These are phyloP conservation scores for Popillia japonica DNA, from an alignment of 1,140 invertebrate genomes.

Conservation along the genomic window DNA sequence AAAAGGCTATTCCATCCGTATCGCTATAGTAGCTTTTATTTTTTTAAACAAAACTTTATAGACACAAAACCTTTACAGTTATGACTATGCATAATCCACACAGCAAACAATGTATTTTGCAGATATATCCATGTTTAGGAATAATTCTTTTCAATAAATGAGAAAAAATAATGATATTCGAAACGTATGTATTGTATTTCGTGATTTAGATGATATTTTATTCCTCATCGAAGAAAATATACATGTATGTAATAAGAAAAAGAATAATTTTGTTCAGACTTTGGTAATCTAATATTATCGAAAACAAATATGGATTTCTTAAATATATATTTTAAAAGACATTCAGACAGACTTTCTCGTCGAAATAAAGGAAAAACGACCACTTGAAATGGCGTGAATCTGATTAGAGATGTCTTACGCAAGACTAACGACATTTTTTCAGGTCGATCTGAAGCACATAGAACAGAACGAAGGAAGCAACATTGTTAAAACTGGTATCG, in stretches of 20 bases:
- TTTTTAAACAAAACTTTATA: no score
- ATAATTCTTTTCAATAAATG: no score
- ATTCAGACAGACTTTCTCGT: not conserved
- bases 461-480: slow-evolving; percentile 78
- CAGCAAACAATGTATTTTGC: no score
- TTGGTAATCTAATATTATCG: not conserved
- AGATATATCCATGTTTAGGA: no score
- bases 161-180: no score
- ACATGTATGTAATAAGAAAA: not conserved
- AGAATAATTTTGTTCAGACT: not conserved
- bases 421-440: slow-evolving; percentile 41
- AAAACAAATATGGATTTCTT: no score
- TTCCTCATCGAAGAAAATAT: not conserved
- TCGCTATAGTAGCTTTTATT: no score
- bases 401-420: slow-evolving; percentile 38
- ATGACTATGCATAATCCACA: no score
- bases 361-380: not conserved
- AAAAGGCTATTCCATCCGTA: no score
- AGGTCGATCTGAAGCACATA: slow-evolving; percentile 89
- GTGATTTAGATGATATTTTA: not conserved
- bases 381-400: not conserved
- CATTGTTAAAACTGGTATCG: slow-evolving; percentile 83
- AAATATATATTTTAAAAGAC: no score
- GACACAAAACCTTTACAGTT: no score
- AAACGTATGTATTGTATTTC: not conserved